Evolutionary conservation across 2,797 vertebrate species (phyloP), one percentile per base, ranked within the genome.

Genomic region (Chrosomus eos): DNA sequence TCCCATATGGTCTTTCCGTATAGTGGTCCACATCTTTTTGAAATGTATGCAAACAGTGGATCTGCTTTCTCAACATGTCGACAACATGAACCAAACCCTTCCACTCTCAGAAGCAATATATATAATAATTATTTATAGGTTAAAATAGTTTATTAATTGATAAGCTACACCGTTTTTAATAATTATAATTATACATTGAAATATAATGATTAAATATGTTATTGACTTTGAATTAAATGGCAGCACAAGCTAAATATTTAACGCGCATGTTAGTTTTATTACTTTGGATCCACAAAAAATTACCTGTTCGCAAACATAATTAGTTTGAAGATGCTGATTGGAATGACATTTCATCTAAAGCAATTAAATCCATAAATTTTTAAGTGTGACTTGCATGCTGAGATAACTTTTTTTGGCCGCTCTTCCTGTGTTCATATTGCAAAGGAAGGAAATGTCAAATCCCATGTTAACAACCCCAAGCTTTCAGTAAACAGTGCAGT

Each of bases 401-500:
- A 4, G 48, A n/a, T 4, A 38, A 16, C 9, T 28, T 3, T 21
- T 43, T 40, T 43, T 16, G 53, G 2, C 13, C 1, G 21, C 11
- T 80, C 28, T 72, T 58, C 36, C 26, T 19, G 21, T 40, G 36
- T 60, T 58, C 16, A 13, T 60, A 31, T 31, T 79, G 38, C 33
- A 36, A 53, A 55, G 45, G 23, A 55, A 58, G 67, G 48, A 82
- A 60, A n/a, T 14, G 68, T 58, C 18, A 81, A 60, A 72, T 82
- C 14, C 23, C 19, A 33, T 53, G 19, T 71, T 64, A 55, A 81
- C 10, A n/a, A n/a, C 5, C 5, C 45, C 38, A 70, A 31, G 21
- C 62, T 36, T 82, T 71, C 18, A 48, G 85, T 82, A 77, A 82
- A 45, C 40, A 64, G 74, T 23, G 26, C 70, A 62, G 82, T 9